Base-by-base conservation (phyloP, 2,113 vertebrate genomes). In the Pungitius pungitius region DNA sequence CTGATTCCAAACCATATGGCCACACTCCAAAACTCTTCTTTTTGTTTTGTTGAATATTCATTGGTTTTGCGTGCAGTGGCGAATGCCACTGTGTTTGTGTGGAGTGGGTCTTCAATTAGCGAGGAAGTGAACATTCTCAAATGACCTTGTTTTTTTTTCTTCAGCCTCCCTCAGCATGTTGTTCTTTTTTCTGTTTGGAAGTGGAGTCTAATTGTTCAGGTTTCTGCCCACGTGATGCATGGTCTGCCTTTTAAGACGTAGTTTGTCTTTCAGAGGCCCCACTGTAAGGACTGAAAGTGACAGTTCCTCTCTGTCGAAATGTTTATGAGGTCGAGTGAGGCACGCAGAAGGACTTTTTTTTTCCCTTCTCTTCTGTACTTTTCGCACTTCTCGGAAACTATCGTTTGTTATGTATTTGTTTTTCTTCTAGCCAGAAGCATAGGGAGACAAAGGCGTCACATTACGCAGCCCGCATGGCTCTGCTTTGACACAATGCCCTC, bases 361-460 rank as follows among this genome's bases (percentile, higher is more conserved):
- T 54, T 33, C n/a, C n/a, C 51, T 8, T 15, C n/a, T 12, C 45
- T 65, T 56, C 42, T 68, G 6, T 33, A 12, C 55, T n/a, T 22
- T 56, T 60, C 40, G 59, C 60, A 71, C 17, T 77, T 58, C 47
- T 72, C 57, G 47, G 70, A 62, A 66, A 60, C 47, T 33, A 37
- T 63, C 71, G 67, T 63, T 70, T 47, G 51, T 80, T 81, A 60
- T 88, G 33, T 40, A n/a, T 52, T 52, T 52, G 24, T 71, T 1
- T 52, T 57, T 27, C 39, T 55, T 47, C 15, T 68, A 51, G 58
- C 82, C 80, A 83, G 75, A 84, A 81, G 64, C 40, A 37, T 4
- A 72, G 61, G 74, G 77, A 77, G 82, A 80, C 75, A 90, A 87
- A 81, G 58, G 80, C 75, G 81, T 90, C 72, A 85, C 78, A 87